phyloP scores from a whole-genome alignment of 2,888 invertebrate species.

The Ectemnius cavifrons region DNA sequence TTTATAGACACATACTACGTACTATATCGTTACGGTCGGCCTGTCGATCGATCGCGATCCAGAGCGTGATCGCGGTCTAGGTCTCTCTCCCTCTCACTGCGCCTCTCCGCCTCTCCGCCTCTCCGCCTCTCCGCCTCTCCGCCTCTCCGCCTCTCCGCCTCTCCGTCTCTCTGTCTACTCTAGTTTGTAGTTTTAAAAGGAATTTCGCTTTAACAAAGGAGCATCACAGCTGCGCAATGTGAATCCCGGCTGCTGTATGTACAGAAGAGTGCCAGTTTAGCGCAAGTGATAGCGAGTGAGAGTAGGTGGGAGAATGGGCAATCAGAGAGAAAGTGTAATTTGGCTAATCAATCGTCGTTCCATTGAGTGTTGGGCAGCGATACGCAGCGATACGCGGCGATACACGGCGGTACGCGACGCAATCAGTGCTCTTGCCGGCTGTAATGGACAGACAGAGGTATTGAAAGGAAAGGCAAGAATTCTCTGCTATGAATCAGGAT shows the following conservation, averaged over 20 bases:
- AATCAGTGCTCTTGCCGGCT: too few relatives aligned
- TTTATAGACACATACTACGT: constrained; percentile 27
- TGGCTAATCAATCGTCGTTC: constrained; percentile 53
- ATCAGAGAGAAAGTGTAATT: constrained; percentile 29
- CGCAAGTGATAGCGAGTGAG: background rate
- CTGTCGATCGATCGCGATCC: constrained; percentile 21
- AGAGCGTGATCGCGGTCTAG: constrained; percentile 29
- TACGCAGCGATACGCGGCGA: too few relatives aligned
- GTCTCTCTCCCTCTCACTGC: constrained; percentile 18
- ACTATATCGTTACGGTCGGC: constrained; percentile 13
- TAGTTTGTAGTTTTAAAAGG: constrained; percentile 31
- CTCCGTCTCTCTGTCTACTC: too few relatives aligned
- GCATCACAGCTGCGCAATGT: constrained; percentile 24
- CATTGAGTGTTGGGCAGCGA: constrained; percentile 30
- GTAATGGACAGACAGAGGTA: too few relatives aligned
- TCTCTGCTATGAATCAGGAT: too few relatives aligned
- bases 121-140: constrained; percentile 9
- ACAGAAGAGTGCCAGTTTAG: constrained; percentile 26
- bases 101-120: too few relatives aligned
- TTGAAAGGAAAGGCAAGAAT: too few relatives aligned
- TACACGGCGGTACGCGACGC: too few relatives aligned
- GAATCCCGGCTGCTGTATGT: constrained; percentile 32
- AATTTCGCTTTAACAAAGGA: constrained; percentile 34
- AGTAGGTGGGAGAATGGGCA: background rate
- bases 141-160: background rate